Evolutionary conservation across 2,888 invertebrate species (phyloP), one percentile per base, ranked within the genome.

Genomic region (Disparrhopalites patrizii): DNA sequence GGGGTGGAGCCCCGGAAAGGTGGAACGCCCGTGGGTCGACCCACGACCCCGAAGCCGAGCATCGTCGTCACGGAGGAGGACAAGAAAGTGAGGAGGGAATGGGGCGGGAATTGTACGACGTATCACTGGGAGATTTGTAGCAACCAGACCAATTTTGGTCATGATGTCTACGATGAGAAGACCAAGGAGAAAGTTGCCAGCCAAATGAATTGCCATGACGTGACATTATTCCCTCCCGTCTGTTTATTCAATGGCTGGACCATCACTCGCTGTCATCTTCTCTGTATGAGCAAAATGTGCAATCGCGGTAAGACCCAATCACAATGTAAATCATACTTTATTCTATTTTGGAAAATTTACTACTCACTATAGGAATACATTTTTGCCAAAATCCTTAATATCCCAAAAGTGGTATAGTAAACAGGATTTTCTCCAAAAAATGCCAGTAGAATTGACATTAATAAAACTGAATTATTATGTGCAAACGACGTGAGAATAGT

Each of bases 231-330:
- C 25, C 62, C 62, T 3, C 54, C 62, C 10, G 33, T 62, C 18
- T 71, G 71, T 28, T 33, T 71, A 13, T 13, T 20, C 18, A 71
- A 70, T 38, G 71, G 71, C 1, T 71, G 66, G 62, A 66, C 65
- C 13, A 63, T 69, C 47, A 61, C 57, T n/a, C 51, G 71, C 0
- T 71, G 71, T 52, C 71, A 71, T 54, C 57, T 71, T 50, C 68
- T 71, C 10, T 71, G 71, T 66, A 69, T 71, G 71, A 63, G 62
- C 33, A 38, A 36, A 36, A 62, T 68, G 43, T 67, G 71, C 67
- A 70, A 69, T 52, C 56, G 62, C 23, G 54, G 57, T 60, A 33
- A 36, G 56, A 18, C 13, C 3, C n/a, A n/a, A n/a, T n/a, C n/a
- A n/a, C n/a, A n/a, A n/a, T 36, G 36, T 15, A 10, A 36, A 15